These are phyloP conservation scores for Hydrocynus forskahlii DNA, from an alignment of 2,797 vertebrate genomes.

Conservation along the genomic window DNA sequence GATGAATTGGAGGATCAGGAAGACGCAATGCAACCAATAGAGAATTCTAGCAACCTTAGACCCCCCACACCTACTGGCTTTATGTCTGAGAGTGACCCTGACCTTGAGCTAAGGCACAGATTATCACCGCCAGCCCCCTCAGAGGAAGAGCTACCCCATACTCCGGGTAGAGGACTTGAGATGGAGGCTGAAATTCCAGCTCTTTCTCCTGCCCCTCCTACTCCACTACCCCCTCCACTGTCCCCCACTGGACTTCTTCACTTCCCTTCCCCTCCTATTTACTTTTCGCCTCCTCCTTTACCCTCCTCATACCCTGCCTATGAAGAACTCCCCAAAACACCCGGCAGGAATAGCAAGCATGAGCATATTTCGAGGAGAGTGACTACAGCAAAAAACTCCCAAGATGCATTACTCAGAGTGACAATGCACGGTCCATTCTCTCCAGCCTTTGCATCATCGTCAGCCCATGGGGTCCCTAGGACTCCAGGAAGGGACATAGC, in stretches of 20 bases:
- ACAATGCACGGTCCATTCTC: slow-evolving; percentile 71
- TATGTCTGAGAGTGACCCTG: slow-evolving; percentile 77
- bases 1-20: slow-evolving; percentile 57
- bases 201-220: slow-evolving; percentile 63
- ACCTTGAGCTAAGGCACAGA: slow-evolving; percentile 72
- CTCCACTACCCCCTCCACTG: slow-evolving; percentile 55
- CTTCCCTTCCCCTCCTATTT: slow-evolving; percentile 60
- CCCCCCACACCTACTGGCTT: slow-evolving; percentile 78
- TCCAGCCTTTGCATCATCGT: slow-evolving; percentile 82
- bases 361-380: slow-evolving; percentile 78
- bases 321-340: slow-evolving; percentile 88
- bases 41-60: slow-evolving; percentile 66
- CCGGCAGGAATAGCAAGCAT: slow-evolving; percentile 77
- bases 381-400: slow-evolving; percentile 78
- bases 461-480: slow-evolving; percentile 82
- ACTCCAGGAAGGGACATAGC: slow-evolving; percentile 86
- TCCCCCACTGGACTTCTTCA: slow-evolving; percentile 50
- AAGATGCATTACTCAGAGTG: slow-evolving; percentile 72
- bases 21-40: slow-evolving; percentile 56
- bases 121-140: slow-evolving; percentile 69
- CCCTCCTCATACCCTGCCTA: slow-evolving; percentile 69
- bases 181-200: slow-evolving; percentile 70
- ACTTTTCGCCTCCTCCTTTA: slow-evolving; percentile 64
- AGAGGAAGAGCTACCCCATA: slow-evolving; percentile 81
- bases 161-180: slow-evolving; percentile 82